These are phyloP conservation scores for Caerostris darwini DNA, from an alignment of 1,140 invertebrate species.

Conservation along the genomic window DNA sequence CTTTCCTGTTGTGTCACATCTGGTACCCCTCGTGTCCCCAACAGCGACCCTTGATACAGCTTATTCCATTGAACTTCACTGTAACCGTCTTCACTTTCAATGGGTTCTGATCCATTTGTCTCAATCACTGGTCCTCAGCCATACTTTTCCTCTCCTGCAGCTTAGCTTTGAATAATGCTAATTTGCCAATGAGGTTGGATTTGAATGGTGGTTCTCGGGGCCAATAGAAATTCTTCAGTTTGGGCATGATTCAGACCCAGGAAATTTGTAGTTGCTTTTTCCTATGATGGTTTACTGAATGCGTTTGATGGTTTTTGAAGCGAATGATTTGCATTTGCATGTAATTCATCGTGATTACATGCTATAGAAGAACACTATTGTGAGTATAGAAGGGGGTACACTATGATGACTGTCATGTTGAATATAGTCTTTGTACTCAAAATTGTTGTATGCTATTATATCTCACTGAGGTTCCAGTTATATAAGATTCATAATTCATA, in stretches of 20 bases:
- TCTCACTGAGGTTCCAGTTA: too few relatives aligned
- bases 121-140: conserved; percentile 31
- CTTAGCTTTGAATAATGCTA: conserved; percentile 65
- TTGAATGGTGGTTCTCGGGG: not conserved
- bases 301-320: not conserved
- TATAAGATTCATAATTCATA: too few relatives aligned
- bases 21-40: conserved; percentile 33
- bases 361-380: too few relatives aligned
- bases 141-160: conserved; percentile 18
- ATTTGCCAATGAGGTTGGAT: not conserved
- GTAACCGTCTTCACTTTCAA: conserved; percentile 58
- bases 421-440: too few relatives aligned
- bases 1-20: conserved; percentile 57
- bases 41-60: not conserved
- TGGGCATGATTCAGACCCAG: not conserved
- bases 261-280: not conserved
- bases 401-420: too few relatives aligned
- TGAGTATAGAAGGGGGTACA: too few relatives aligned
- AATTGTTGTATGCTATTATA: too few relatives aligned
- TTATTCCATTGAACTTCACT: conserved; percentile 30
- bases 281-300: not conserved
- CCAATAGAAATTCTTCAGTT: not conserved
- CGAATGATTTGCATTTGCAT: not conserved
- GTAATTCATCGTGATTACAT: not conserved
- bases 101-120: conserved; percentile 58